Evolutionary conservation across 2,888 invertebrate species (phyloP).

Genomic region (Drosophila paracracens): DNA sequence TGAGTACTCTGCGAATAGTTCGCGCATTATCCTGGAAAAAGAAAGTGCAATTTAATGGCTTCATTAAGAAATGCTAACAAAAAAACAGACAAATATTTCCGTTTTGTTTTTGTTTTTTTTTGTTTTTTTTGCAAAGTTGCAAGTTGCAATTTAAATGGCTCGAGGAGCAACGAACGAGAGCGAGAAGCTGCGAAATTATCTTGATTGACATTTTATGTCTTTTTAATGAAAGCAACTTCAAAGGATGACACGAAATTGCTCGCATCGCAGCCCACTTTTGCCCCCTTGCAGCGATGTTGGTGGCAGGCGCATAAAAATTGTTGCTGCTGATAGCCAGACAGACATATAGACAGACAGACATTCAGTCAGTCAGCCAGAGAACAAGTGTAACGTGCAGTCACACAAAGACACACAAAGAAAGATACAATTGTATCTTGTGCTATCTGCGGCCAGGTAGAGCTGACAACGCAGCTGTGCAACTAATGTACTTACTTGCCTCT

Average conservation of each 20-base stretch:
- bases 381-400: constrained; percentile 65
- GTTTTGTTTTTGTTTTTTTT: neutral
- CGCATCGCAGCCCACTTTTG: constrained; percentile 48
- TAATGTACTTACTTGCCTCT: constrained; percentile 64
- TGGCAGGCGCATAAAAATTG: constrained; percentile 69
- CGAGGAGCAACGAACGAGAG: constrained; percentile 16
- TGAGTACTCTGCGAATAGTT: constrained; percentile 20
- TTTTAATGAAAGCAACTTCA: constrained; percentile 71
- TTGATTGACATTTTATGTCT: constrained; percentile 79
- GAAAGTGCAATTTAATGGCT: constrained; percentile 71
- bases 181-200: constrained; percentile 60
- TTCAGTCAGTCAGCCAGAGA: constrained; percentile 24
- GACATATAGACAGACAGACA: neutral
- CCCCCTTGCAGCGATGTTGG: constrained; percentile 54
- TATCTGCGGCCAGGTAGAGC: constrained; percentile 59
- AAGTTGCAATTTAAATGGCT: constrained; percentile 40
- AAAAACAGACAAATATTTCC: neutral
- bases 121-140: constrained; percentile 7
- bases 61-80: constrained; percentile 42
- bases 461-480: constrained; percentile 64
- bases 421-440: constrained; percentile 68
- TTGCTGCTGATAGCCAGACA: constrained; percentile 27
- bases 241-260: constrained; percentile 54
- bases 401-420: constrained; percentile 15
- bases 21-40: constrained; percentile 40